phyloP scores from a whole-genome alignment of 2,888 invertebrate species.

The Isoperla grammatica region DNA sequence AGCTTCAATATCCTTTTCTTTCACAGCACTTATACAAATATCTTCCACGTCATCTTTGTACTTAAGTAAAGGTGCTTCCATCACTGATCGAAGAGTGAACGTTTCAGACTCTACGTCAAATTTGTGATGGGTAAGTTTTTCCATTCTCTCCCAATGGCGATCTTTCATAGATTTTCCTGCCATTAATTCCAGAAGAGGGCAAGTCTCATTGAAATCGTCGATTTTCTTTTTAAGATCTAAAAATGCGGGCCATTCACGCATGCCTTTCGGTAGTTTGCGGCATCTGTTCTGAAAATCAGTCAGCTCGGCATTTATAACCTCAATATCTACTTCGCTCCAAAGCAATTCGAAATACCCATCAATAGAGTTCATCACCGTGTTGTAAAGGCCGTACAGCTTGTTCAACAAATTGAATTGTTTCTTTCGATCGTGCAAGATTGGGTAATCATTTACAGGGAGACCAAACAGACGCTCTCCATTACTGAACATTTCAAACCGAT shows the following conservation, averaged over 20 bases:
- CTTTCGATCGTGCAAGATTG: constrained; percentile 68
- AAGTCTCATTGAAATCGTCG: constrained; percentile 84
- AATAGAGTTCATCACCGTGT: constrained; percentile 78
- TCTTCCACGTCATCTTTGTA: constrained; percentile 88
- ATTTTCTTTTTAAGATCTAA: constrained; percentile 81
- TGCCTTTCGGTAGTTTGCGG: constrained; percentile 72
- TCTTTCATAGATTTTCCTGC: constrained; percentile 80
- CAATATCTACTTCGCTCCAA: constrained; percentile 80
- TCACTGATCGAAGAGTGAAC: constrained; percentile 72
- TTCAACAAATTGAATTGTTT: constrained; percentile 79
- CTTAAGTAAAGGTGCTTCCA: constrained; percentile 77
- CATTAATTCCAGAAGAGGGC: constrained; percentile 81
- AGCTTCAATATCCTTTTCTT: constrained; percentile 86
- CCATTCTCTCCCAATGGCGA: constrained; percentile 67
- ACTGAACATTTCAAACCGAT: constrained; percentile 73
- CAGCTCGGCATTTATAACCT: constrained; percentile 70
- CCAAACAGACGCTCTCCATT: constrained; percentile 83
- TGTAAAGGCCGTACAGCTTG: constrained; percentile 72
- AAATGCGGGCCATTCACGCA: constrained; percentile 86
- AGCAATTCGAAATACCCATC: constrained; percentile 80
- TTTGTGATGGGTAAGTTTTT: constrained; percentile 53
- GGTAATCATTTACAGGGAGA: constrained; percentile 76
- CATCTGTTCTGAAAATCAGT: constrained; percentile 81
- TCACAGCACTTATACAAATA: constrained; percentile 82
- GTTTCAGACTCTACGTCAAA: constrained; percentile 75